phyloP scores from a whole-genome alignment of 2,797 vertebrate species.

The Holocentrus rufus region DNA sequence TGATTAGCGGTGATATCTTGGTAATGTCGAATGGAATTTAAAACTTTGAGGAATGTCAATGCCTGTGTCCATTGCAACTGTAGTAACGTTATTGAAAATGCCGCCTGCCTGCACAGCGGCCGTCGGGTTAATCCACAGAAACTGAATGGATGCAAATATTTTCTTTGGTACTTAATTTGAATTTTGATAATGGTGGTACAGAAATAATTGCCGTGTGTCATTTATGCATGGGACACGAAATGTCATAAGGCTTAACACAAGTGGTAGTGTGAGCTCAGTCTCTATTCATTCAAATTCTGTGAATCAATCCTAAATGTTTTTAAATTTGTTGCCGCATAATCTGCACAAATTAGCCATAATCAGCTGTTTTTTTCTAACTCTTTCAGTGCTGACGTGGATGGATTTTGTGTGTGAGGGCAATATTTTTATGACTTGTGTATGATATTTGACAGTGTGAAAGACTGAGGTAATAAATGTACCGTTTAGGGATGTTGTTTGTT shows the following conservation, averaged over 20 bases:
- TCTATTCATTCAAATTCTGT: neutral
- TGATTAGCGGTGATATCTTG: neutral
- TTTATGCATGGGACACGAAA: neutral
- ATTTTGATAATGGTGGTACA: no score
- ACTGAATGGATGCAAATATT: neutral
- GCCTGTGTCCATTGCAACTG: neutral
- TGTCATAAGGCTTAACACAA: no score
- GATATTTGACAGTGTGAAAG: constrained; percentile 52
- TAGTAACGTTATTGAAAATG: neutral
- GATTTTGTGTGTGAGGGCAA: constrained; percentile 17
- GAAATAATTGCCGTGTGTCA: neutral
- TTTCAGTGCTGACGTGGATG: constrained; percentile 28
- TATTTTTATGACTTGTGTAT: constrained; percentile 60
- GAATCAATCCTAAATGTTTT: constrained; percentile 23
- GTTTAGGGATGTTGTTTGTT: constrained; percentile 46
- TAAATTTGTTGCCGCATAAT: constrained; percentile 9
- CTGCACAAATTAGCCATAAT: constrained; percentile 23
- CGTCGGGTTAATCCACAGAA: constrained; percentile 22
- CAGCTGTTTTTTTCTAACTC: neutral
- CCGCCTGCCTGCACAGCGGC: neutral
- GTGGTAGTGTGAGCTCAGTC: no score
- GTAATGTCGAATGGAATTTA: neutral
- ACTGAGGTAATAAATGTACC: constrained; percentile 72
- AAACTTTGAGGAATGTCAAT: no score
- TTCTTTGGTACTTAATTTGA: neutral